A percentile compares a stretch with the other conserved stretches of the same genome.
Conservation (phyloP, 2,113 vertebrate species). For the Rhipidura dahli region DNA sequence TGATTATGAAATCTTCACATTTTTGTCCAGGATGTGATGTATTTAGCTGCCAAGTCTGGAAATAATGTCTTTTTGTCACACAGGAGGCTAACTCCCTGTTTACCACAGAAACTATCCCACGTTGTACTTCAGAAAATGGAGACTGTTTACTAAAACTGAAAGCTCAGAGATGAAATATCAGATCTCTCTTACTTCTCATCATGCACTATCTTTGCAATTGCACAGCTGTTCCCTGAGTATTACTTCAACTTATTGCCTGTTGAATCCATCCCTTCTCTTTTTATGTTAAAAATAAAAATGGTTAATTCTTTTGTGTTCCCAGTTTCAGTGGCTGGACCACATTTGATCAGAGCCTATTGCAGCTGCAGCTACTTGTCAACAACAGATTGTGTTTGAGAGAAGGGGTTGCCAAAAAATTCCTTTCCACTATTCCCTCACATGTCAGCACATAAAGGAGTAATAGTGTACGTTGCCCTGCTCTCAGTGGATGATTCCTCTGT, state of each 20-base stretch:
- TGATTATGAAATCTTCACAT: slow-evolving; percentile 42
- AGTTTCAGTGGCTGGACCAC: neutral
- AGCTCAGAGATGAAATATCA: neutral
- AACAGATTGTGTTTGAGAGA: neutral
- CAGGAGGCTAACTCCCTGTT: neutral
- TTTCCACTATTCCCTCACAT: neutral
- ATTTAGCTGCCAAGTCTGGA: slow-evolving; percentile 22
- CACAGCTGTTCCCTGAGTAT: neutral
- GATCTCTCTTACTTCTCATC: neutral
- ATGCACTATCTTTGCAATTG: neutral
- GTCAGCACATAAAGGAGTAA: neutral
- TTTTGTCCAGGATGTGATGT: neutral
- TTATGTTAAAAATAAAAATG: neutral
- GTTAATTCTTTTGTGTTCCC: neutral
- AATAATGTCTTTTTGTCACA: neutral
- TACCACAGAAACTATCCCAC: neutral
- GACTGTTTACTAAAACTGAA: neutral
- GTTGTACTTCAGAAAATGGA: neutral
- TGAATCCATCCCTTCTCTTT: neutral
- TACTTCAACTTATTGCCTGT: neutral
- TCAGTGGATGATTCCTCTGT: neutral
- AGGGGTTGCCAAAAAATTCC: neutral
- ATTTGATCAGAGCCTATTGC: neutral
- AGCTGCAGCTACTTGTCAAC: neutral
- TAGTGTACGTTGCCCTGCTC: neutral